Evolutionary conservation across 2,888 invertebrate species (phyloP).

Genomic region (Lasioglossum leucozonium): DNA sequence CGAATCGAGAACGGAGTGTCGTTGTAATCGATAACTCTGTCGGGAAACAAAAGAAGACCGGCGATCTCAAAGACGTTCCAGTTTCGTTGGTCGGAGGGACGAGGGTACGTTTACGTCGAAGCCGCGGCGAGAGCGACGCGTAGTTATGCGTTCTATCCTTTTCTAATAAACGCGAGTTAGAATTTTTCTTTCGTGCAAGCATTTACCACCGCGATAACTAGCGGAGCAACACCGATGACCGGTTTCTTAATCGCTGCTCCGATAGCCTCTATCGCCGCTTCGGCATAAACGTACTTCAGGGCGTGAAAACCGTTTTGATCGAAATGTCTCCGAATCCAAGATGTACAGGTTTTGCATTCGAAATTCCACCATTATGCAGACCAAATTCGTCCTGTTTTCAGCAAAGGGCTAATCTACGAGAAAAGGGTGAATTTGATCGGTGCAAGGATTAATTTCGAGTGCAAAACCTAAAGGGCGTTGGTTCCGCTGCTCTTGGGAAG

Average conservation of each 20-base stretch:
- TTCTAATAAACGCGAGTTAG: background rate
- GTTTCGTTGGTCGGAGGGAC: background rate
- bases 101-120: background rate
- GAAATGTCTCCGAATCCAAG: background rate
- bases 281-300: background rate
- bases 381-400: background rate
- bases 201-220: too few species aligned
- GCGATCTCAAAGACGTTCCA: background rate
- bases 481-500: background rate
- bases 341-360: background rate
- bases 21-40: conserved; percentile 2
- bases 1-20: background rate
- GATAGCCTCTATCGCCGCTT: background rate
- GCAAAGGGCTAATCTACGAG: too few species aligned
- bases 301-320: background rate
- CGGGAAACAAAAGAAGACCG: background rate
- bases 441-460: background rate
- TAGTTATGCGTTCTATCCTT: background rate
- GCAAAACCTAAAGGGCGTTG: background rate
- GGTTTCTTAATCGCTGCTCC: too few species aligned
- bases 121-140: background rate
- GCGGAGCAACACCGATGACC: too few species aligned
- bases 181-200: background rate
- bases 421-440: background rate
- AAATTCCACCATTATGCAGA: background rate